Percentiles rank a stretch among this genome's conserved stretches.
Evolutionary conservation across 2,888 invertebrate genomes (phyloP).

Genomic region (Acrobasis consociella): DNA sequence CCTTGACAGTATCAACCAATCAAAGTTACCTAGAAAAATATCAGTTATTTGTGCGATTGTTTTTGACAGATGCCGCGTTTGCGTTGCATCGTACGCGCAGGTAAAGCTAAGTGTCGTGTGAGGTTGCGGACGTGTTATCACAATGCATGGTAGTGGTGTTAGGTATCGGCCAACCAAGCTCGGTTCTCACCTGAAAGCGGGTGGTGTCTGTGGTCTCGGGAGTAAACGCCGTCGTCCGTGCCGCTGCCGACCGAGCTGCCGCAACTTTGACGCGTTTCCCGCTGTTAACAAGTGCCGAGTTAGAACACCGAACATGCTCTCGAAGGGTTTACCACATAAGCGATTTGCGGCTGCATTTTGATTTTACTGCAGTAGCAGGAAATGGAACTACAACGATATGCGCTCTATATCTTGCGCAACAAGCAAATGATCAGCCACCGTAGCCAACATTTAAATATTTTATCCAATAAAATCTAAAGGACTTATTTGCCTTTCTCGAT

Average conservation of each 20-base stretch:
- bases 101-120: constrained; percentile 19
- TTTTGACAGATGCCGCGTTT: not conserved
- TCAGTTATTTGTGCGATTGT: too few species aligned
- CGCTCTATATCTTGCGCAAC: too few species aligned
- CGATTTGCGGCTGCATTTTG: not conserved
- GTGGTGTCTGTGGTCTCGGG: constrained; percentile 67
- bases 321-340: not conserved
- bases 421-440: too few species aligned
- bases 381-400: too few species aligned
- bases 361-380: too few species aligned
- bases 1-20: too few species aligned
- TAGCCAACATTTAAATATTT: not conserved
- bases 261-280: constrained; percentile 73
- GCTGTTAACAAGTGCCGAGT: constrained; percentile 43
- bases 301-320: constrained; percentile 10
- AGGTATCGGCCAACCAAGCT: not conserved
- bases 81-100: not conserved
- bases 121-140: constrained; percentile 23
- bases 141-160: constrained; percentile 20
- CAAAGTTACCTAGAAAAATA: too few species aligned
- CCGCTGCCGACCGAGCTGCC: constrained; percentile 74
- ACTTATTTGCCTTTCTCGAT: not conserved
- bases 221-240: constrained; percentile 70
- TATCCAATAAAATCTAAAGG: not conserved
- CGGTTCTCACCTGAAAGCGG: constrained; percentile 61